Conservation (phyloP, 2,113 vertebrate species). For the Polypterus senegalus region DNA sequence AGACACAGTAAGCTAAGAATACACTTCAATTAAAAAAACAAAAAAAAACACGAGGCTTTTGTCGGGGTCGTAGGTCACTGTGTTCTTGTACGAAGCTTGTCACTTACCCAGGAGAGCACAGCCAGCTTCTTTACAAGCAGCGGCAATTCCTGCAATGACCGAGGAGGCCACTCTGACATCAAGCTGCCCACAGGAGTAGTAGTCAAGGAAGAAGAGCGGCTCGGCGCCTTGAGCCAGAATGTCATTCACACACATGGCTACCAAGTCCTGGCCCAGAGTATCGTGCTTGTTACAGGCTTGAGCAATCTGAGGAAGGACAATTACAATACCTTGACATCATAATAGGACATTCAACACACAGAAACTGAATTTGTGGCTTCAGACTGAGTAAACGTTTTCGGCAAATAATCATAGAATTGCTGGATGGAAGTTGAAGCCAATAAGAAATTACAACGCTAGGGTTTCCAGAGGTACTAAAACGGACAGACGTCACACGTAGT, state of each 20-base stretch:
- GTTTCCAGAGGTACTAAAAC: no score
- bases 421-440: no score
- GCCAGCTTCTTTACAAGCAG: constrained; percentile 67
- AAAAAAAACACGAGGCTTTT: not conserved
- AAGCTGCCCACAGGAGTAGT: constrained; percentile 87
- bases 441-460: no score
- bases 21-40: not conserved
- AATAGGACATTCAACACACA: no score
- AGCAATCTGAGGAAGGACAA: constrained; percentile 54
- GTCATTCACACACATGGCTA: constrained; percentile 94
- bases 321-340: no score
- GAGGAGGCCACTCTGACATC: constrained; percentile 58
- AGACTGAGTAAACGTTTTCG: no score
- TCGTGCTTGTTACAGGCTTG: constrained; percentile 67
- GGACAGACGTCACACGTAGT: no score
- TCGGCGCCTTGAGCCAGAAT: constrained; percentile 87
- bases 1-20: not conserved
- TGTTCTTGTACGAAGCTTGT: not conserved
- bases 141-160: constrained; percentile 68
- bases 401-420: no score
- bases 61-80: no score
- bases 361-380: no score
- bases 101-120: constrained; percentile 80
- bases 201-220: constrained; percentile 93
- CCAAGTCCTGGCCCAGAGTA: constrained; percentile 83